Percentiles rank a stretch among this genome's conserved stretches.
Evolutionary conservation across 2,113 vertebrate species (phyloP).

Genomic region (Empidonax traillii): DNA sequence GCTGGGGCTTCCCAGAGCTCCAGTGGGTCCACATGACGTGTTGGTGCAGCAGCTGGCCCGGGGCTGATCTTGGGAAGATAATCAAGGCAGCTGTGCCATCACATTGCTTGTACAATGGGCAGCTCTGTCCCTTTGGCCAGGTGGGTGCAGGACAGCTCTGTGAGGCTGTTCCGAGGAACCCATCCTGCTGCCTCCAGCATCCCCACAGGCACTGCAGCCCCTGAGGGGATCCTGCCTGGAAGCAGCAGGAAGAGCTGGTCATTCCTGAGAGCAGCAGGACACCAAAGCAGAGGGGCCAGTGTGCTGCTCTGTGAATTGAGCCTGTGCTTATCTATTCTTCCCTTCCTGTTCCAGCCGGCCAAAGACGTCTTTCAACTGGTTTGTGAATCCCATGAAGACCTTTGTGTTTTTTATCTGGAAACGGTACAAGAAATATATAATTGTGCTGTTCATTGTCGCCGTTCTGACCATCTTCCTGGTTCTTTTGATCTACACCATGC

Average conservation of each 20-base stretch:
- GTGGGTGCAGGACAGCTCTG: neutral
- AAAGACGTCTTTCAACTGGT: slow-evolving; percentile 91
- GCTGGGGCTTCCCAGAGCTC: neutral
- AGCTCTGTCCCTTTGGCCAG: neutral
- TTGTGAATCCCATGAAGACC: slow-evolving; percentile 92
- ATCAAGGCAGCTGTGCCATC: neutral
- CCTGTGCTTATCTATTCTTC: neutral
- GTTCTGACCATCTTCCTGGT: slow-evolving; percentile 83
- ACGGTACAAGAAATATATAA: slow-evolving; percentile 88
- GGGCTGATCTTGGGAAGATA: neutral
- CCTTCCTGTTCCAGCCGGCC: slow-evolving; percentile 77
- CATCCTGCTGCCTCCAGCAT: fast-evolving
- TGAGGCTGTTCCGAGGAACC: neutral
- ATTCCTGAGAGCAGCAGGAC: neutral
- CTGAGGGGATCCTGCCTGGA: neutral
- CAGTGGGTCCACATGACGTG: neutral
- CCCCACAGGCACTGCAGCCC: neutral
- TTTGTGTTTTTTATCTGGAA: slow-evolving; percentile 92
- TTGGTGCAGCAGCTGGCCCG: neutral
- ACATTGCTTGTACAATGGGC: neutral
- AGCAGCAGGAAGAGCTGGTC: neutral
- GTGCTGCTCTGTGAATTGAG: neutral
- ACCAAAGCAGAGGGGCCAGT: neutral
- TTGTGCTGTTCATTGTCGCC: slow-evolving; percentile 78
- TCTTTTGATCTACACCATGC: slow-evolving; percentile 89